Base-by-base conservation (phyloP, 2,113 vertebrate species). In the Upupa epops region DNA sequence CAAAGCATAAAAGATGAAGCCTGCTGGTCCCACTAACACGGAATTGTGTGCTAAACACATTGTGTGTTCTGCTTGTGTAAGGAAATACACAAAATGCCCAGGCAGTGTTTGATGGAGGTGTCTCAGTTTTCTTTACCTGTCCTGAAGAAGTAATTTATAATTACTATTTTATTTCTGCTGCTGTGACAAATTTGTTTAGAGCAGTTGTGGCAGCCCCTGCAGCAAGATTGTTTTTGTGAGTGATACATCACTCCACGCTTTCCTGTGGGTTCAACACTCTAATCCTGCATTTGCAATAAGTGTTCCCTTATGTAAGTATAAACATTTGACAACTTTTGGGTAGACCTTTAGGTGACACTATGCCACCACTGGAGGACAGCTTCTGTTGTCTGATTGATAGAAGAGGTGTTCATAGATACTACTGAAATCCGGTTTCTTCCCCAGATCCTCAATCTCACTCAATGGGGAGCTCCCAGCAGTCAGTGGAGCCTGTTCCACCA, bases 181-280 rank as follows among this genome's bases (percentile, higher is more conserved):
- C 31, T 24, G 42, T 40, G 36, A 25, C 13, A 48, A 42, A 13
- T 24, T 21, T 59, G 42, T 56, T 13, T 13, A n/a, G 34, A 15
- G 8, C 3, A 15, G 26, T 14, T 0, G 0, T 4, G 24, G 58
- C 6, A 63, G 37, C 29, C 19, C 37, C 64, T 58, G 17, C 8
- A 56, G 31, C 0, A 2, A 70, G 36, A 11, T 77, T 24, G 11
- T 26, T 12, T 42, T 40, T 66, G 31, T 22, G 5, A 59, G 10
- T 29, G 37, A 3, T 28, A 2, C 42, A 9, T 25, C 4, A 2
- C 15, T 60, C 18, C 6, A 6, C 0, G 0, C 24, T 46, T 24
- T 29, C 15, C 42, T 71, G 48, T 12, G 63, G 40, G 28, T 70
- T 70, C 18, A 19, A 8, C 4, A 3, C 4, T 3, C 11, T 34